phyloP scores from a whole-genome alignment of 2,113 vertebrate genomes.

The Hypomesus transpacificus region DNA sequence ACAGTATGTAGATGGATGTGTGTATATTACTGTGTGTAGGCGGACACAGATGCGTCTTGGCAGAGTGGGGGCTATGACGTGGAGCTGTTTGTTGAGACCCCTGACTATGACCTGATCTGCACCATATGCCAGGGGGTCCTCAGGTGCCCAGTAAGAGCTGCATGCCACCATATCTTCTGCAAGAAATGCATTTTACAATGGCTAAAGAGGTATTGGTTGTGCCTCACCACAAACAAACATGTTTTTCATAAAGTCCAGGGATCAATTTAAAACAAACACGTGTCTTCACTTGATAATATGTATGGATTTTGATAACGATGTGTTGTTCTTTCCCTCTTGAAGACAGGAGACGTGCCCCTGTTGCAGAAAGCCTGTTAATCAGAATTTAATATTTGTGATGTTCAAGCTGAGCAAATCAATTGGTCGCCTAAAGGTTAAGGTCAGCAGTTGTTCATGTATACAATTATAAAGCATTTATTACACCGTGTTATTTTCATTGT shows the following conservation, averaged over 20 bases:
- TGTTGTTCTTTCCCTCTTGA: constrained; percentile 1
- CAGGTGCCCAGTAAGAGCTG: constrained; percentile 76
- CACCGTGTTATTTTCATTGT: not conserved
- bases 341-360: constrained; percentile 82
- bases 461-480: not conserved
- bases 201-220: constrained; percentile 76
- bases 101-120: constrained; percentile 80
- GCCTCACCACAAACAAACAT: constrained; percentile 8
- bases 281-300: not conserved
- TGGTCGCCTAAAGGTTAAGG: constrained; percentile 77
- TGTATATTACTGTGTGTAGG: constrained; percentile 34
- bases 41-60: constrained; percentile 52
- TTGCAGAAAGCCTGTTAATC: constrained; percentile 75
- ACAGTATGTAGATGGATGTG: not conserved
- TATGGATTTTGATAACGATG: not conserved
- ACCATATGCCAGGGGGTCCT: constrained; percentile 84
- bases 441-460: constrained; percentile 36
- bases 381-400: constrained; percentile 72
- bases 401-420: constrained; percentile 78
- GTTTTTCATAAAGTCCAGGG: not conserved
- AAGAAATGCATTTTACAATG: constrained; percentile 83
- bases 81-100: constrained; percentile 78
- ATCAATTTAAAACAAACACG: constrained; percentile 1
- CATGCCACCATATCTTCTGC: constrained; percentile 85
- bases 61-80: constrained; percentile 82